Base-by-base conservation (phyloP, 2,113 vertebrate genomes). In the Gadus macrocephalus region DNA sequence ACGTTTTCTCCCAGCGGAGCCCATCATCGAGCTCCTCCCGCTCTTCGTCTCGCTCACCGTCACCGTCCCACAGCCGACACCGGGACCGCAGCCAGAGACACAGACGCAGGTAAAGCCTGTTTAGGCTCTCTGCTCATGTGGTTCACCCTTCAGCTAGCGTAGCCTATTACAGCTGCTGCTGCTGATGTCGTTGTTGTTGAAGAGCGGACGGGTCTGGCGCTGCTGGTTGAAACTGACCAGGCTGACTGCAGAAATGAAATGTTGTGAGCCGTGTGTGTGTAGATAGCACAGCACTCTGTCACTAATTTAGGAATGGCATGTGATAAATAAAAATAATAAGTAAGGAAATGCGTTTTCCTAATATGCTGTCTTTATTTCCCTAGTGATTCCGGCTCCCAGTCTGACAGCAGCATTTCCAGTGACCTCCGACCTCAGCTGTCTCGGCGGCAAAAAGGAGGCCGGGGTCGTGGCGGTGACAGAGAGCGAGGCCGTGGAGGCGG, bases 1-100 rank as follows among this genome's bases (percentile, higher is more conserved):
- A 96, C 55, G 93, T 97, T 38, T 97, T 97, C 87, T 94, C 94
- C 78, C 94, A 95, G 69, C 89, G 93, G 76, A 96, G 94, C 82
- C 94, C 94, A 2, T 94, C 95, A 9, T 95, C 95, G 49, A 92
- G 91, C 76, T 95, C 95, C 5, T 93, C 93, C 0, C 88, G 84
- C 62, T 97, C 95, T 0, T 94, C 94, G 8, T 94, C 94, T 0
- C 90, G 90, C 69, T 96, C 95, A 0, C 93, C 93, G 0, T 95
- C 94, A 1, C 95, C 93, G 3, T 92, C 91, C 0, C 93, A 94
- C 59, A 89, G 89, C 77, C 90, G 92, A 16, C 90, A 94, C 73
- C 92, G 94, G 83, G 94, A 94, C 66, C 77, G 71, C 73, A 83
- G 67, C 74, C 89, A 89, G 70, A 88, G 91, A 49, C 91, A 91